Evolutionary conservation across 2,113 vertebrate species (phyloP), one percentile per base, ranked within the genome.

Genomic region (Nibea coibor): DNA sequence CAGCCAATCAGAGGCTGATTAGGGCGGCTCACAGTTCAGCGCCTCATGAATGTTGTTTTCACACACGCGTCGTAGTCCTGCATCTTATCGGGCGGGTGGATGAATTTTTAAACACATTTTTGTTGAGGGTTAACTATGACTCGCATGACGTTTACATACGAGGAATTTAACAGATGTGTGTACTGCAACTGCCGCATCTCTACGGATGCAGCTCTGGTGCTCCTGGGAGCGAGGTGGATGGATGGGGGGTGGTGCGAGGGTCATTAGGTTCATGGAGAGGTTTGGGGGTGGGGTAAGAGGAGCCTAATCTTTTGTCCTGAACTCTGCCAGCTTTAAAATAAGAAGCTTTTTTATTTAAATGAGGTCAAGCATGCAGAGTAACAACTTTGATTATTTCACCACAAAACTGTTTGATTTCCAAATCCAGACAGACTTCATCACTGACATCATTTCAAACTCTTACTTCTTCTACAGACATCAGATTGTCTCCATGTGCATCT

Each of bases 291-390:
- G 43, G 51, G n/a, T 19, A 4, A 20, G 8, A 17, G 19, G n/a
- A 31, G 43, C 35, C 62, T 74, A 54, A 74, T 81, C 71, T 73
- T 22, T 74, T 1, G 62, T 35, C 35, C 39, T 79, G 19, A 47
- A 35, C 10, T 19, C 1, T 4, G 12, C 10, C 22, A 62, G 71
- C 64, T 81, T 74, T 43, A 53, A 51, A 68, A 42, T 75, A 68
- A 81, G 79, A 24, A 53, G 71, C 56, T 72, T 69, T 57, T 65
- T 22, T 26, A 26, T 63, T 10, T 2, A 20, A 14, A 14, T 17
- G 22, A 39, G 43, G 54, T 48, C 17, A 2, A 10, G 12, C 0
- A 28, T 39, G 43, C 35, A n/a, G 24, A 63, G 28, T 3, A 64
- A 63, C 48, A 45, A 51, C 45, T 12, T 35, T 26, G 5, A 61